phyloP scores from a whole-genome alignment of 1,140 invertebrate species.

The Stegodyphus mimosarum region DNA sequence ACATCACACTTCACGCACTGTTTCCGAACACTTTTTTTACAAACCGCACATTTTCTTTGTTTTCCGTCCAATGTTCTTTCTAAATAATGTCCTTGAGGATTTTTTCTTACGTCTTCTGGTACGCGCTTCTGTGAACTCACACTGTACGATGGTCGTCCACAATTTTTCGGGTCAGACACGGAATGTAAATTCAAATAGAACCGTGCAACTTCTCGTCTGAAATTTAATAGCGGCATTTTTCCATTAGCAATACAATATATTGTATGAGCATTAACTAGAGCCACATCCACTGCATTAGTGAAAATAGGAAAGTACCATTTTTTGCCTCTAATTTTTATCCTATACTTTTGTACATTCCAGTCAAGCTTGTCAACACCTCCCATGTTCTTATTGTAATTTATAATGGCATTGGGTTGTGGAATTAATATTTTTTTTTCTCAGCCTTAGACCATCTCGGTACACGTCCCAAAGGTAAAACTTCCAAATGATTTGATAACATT shows the following conservation, averaged over 20 bases:
- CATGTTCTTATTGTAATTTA: constrained; percentile 39
- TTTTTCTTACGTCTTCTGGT: constrained; percentile 33
- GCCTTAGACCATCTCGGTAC: too few species aligned
- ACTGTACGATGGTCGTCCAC: constrained; percentile 27
- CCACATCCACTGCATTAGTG: constrained; percentile 36
- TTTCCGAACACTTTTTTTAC: constrained; percentile 30
- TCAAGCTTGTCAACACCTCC: constrained; percentile 36
- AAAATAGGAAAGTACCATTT: constrained; percentile 40
- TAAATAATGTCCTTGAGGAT: constrained; percentile 34
- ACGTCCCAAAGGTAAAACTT: too few species aligned
- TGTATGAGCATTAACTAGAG: constrained; percentile 38
- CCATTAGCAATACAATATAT: constrained; percentile 40
- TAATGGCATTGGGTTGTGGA: constrained; percentile 22
- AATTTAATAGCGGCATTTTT: constrained; percentile 35
- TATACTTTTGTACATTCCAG: constrained; percentile 38
- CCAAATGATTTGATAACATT: too few species aligned
- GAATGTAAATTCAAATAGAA: constrained; percentile 36
- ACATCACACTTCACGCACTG: constrained; percentile 32
- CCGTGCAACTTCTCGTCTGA: constrained; percentile 30
- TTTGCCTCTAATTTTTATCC: constrained; percentile 38
- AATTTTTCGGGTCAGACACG: constrained; percentile 27
- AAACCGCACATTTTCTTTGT: constrained; percentile 37
- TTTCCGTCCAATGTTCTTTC: constrained; percentile 33
- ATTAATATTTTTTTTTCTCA: constrained; percentile 35
- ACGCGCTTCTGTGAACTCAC: constrained; percentile 33